Base-by-base conservation (phyloP, 1,140 invertebrate species). In the Hyphantria cunea region DNA sequence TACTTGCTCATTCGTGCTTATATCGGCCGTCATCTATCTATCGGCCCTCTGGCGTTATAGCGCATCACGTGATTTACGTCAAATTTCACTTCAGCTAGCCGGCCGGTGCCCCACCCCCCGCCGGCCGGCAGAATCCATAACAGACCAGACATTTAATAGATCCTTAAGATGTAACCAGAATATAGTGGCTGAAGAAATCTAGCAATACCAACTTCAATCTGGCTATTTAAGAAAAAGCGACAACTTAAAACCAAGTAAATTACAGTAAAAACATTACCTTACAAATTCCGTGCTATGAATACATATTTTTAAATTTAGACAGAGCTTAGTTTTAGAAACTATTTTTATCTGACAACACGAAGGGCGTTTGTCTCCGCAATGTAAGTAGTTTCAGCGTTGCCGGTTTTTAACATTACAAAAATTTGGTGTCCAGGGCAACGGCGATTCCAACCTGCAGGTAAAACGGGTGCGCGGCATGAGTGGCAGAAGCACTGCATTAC, bases 401-500 rank as follows among this genome's bases (percentile, higher is more conserved):
- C 73, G 13, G 41, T 53, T 42, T 47, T 47, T 51, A 39, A 55
- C 39, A 33, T 25, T 37, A 50, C 9, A 50, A 53, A 8, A 42
- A 50, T 47, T 54, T 45, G 44, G 44, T 11, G 42, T 55, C 53
- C 44, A 37, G 8, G 5, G 33, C 34, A 12, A 32, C 15, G 14
- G 49, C 15, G 51, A 17, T 73, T 66, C 84, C 81, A 86, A 96
- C 95, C 95, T 92, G 95, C 92, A 77, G 94, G 92, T 72, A 94
- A 91, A 69, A 96, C 91, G 65, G 95, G 95, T 80, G 95, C 95
- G 84, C 95, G 94, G 93, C 96, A 97, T 89, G 95, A 95, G 87
- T 96, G 95, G 92, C 96, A 97, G 92, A 97, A 96, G 92, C 96
- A 97, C 92, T 96, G 95, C 93, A 96, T 93, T 84, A 97, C 95